Base-by-base conservation (phyloP, 23 tunicate species). In the Ciona savignyi region DNA sequence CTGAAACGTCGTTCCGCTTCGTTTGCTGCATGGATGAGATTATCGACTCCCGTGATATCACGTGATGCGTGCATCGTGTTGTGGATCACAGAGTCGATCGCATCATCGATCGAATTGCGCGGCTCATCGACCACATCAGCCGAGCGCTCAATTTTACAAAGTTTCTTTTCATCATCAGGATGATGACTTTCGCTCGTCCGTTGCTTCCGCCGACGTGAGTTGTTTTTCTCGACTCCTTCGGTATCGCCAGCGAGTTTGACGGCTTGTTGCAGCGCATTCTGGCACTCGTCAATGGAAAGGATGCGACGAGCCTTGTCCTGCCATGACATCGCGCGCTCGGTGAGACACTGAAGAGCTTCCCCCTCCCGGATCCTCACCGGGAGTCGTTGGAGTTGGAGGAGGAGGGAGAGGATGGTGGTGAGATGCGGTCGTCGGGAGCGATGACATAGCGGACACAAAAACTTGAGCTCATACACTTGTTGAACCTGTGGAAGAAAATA, bases 381-480 rank as follows among this genome's bases (percentile, higher is more conserved):
- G 1, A 91, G 71, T 34, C 66, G 70, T 61, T 91, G 97, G 11
- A 91, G 97, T 31, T 91, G 86, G 23, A 91, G 86, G 4, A 91
- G 77, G n/a, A 91, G 81, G 23, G 87, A 63, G 2, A 91, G 78
- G 66, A 91, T 85, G 21, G 77, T 32, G 25, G 84, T 70, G 3
- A 91, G 82, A 25, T 83, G 79, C n/a, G 97, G 97, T 25, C 97
- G 80, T 30, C 91, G 86, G 22, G 91, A 79, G 0, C 97, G 97
- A 61, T 85, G 91, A 35, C 97, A 91, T 22, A 91, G 65, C 25
- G 97, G 97, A 71, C 97, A 91, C 34, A 91, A 30, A 42, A 81
- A 91, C 70, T 84, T 91, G 67, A 91, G 62, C 72, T 91, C 97
- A 34, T 74, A 83, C 1, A 89, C 80, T 66, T 89, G 96, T 60